Percentiles rank a stretch among this genome's conserved stretches.
phyloP scores from a whole-genome alignment of 2,113 vertebrate species.

The Etheostoma spectabile region DNA sequence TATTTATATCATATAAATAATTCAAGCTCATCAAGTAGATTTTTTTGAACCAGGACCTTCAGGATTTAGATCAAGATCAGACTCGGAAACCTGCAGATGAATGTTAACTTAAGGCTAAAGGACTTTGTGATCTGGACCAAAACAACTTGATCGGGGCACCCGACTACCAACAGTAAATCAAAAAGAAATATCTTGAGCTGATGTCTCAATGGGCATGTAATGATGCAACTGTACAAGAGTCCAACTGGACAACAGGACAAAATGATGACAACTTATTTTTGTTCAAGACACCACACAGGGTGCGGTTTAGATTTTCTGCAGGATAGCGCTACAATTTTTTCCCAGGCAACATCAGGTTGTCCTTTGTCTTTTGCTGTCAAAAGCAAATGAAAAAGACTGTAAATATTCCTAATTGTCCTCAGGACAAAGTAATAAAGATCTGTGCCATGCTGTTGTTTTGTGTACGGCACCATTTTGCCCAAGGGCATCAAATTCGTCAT shows the following conservation, averaged over 20 bases:
- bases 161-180: background rate
- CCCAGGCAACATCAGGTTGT: constrained; percentile 6
- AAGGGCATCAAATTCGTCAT: constrained; percentile 41
- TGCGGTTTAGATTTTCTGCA: background rate
- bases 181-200: background rate
- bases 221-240: background rate
- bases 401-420: constrained; percentile 60
- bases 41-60: too few relatives aligned
- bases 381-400: constrained; percentile 52
- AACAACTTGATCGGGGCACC: background rate
- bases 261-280: constrained; percentile 26
- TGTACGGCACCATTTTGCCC: constrained; percentile 20
- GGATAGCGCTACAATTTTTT: background rate
- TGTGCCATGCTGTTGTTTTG: constrained; percentile 17
- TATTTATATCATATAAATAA: background rate
- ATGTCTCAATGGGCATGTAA: background rate
- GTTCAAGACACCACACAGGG: constrained; percentile 6
- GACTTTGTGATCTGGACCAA: background rate
- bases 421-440: constrained; percentile 62
- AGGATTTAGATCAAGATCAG: background rate
- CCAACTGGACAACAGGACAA: background rate
- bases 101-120: too few relatives aligned
- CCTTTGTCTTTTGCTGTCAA: constrained; percentile 29
- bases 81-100: background rate
- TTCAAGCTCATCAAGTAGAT: background rate